phyloP scores from a whole-genome alignment of 2,113 vertebrate genomes.

The Ictidomys tridecemlineatus region DNA sequence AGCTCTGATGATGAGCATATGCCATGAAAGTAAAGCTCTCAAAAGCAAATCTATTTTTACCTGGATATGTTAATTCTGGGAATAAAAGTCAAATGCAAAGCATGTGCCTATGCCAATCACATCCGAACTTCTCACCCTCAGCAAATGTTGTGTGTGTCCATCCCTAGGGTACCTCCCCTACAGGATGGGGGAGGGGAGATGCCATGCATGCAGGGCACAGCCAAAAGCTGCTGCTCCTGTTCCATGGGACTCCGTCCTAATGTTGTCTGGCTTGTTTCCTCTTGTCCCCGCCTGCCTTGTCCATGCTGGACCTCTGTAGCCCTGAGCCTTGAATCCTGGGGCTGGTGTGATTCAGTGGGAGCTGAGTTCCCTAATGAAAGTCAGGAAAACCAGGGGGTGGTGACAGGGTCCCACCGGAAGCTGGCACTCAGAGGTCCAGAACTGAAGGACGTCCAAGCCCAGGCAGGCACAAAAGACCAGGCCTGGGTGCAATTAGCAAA shows the following conservation, averaged over 20 bases:
- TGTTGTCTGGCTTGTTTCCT: neutral
- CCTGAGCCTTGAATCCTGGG: too few relatives aligned
- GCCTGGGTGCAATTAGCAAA: neutral
- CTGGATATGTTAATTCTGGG: slow-evolving; percentile 28
- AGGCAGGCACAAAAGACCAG: neutral
- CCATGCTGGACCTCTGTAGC: neutral
- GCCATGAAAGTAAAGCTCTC: slow-evolving; percentile 22
- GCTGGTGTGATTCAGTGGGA: rapidly evolving
- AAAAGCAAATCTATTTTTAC: slow-evolving; percentile 64
- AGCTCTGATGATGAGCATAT: slow-evolving; percentile 26
- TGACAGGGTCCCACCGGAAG: neutral
- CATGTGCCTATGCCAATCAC: neutral
- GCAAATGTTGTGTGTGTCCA: neutral
- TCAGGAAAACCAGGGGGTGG: neutral
- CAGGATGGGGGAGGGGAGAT: rapidly evolving
- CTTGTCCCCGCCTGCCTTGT: neutral
- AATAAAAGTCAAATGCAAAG: slow-evolving; percentile 24
- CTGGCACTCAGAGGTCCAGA: neutral
- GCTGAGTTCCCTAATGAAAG: neutral
- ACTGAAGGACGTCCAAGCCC: too few relatives aligned
- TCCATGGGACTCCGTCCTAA: rapidly evolving
- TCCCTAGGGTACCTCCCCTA: neutral
- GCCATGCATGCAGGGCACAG: too few relatives aligned
- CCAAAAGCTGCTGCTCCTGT: neutral
- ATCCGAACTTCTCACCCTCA: neutral